Evolutionary conservation across 2,113 vertebrate genomes (phyloP), one percentile per base, ranked within the genome.

Genomic region (Panthera tigris): DNA sequence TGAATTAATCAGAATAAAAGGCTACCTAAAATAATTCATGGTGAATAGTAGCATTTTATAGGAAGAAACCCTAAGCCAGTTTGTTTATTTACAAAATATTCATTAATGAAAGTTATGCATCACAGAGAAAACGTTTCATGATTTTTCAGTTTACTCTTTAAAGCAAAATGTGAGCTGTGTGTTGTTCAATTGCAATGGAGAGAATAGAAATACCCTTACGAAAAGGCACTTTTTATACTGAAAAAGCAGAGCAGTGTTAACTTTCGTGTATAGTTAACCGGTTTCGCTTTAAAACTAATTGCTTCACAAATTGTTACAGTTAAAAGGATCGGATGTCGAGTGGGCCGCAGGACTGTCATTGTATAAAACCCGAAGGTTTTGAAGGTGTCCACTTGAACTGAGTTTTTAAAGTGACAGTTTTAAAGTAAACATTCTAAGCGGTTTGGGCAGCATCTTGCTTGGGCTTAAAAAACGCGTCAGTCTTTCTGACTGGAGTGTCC

Each of bases 1-100:
- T 97, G 98, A 98, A 95, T 91, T 98, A 97, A 98, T 98, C 97
- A 94, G 98, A 98, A 98, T 98, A 98, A 98, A 98, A 98, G 86
- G 87, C 97, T 98, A 90, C 90, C 94, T 98, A 98, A 98, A 98
- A 86, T 96, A 92, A 97, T 95, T 97, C 73, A 87, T 97, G 97
- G 91, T 97, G 96, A 97, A 98, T 96, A 98, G 69, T 98, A 97
- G 79, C 87, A 73, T 98, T 98, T 98, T 98, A 83, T 98, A 97
- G 96, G 73, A 71, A 94, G 97, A 93, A 66, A 21, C 48, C 74
- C 80, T 76, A 69, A 83, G 69, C 83, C 80, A 73, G 41, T 90
- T 94, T 48, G 31, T 95, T 91, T 91, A 87, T 91, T 96, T 92
- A n/a, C 86, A 73, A 85, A 78, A 91, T 93, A 29, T 15, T 69